Evolutionary conservation across 2,113 vertebrate species (phyloP).

Genomic region (Actinemys pallida): DNA sequence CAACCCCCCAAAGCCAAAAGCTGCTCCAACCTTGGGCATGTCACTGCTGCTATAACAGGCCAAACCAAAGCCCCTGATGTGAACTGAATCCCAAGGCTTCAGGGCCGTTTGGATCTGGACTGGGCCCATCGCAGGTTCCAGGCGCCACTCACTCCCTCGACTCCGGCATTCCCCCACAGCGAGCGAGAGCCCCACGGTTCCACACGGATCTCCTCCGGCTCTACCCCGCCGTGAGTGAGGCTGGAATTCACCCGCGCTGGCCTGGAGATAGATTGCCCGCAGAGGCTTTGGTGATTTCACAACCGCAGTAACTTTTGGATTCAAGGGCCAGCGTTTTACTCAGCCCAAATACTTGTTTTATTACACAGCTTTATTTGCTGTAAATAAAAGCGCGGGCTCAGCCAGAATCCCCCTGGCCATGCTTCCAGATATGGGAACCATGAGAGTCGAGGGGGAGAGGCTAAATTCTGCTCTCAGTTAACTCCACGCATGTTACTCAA

Average conservation of each 20-base stretch:
- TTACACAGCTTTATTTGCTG: neutral
- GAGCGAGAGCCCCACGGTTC: neutral
- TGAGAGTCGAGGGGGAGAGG: neutral
- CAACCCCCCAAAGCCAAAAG: neutral
- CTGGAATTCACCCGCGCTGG: neutral
- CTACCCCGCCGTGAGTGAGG: neutral
- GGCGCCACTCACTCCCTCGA: neutral
- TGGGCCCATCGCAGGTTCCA: too few relatives aligned
- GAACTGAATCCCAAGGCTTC: neutral
- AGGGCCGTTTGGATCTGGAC: neutral
- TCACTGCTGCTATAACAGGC: neutral
- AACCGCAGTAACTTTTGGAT: accelerated
- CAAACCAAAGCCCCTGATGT: neutral
- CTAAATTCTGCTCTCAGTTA: neutral
- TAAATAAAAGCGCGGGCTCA: neutral
- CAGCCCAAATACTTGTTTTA: neutral
- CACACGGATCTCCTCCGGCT: too few relatives aligned
- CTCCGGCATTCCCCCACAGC: neutral
- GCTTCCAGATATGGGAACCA: neutral
- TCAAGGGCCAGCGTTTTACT: neutral
- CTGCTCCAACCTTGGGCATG: neutral
- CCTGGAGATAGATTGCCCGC: neutral
- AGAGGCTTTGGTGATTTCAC: neutral
- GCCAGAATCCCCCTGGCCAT: neutral
- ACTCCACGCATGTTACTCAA: neutral